A percentile compares a stretch with the other conserved stretches of the same genome.
These are phyloP conservation scores for Hippocampus guttulatus DNA, from an alignment of 2,113 vertebrate genomes.

Conservation along the genomic window DNA sequence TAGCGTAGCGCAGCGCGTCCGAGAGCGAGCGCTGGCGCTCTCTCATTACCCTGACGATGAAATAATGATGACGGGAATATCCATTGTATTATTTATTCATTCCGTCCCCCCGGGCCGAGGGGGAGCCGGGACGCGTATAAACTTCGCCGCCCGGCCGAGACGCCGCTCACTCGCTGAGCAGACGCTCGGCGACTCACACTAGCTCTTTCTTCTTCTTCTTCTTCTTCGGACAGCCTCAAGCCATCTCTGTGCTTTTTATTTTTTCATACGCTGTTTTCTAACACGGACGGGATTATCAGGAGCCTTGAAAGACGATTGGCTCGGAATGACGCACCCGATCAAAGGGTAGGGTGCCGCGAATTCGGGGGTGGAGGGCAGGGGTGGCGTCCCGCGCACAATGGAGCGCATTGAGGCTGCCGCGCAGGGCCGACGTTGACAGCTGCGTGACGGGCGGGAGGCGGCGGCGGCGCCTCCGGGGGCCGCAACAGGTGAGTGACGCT, in stretches of 20 bases:
- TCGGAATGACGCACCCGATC: neutral
- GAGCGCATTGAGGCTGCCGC: neutral
- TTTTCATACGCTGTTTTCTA: constrained; percentile 28
- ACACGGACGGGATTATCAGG: constrained; percentile 18
- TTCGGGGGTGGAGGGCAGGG: neutral
- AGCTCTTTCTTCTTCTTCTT: constrained; percentile 12
- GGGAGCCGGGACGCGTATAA: constrained; percentile 74
- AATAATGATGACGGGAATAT: constrained; percentile 82
- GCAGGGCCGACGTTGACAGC: constrained; percentile 49
- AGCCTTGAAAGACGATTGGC: neutral
- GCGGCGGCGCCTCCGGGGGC: constrained; percentile 29
- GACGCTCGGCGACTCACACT: constrained; percentile 31
- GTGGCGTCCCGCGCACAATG: neutral
- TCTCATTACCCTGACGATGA: constrained; percentile 80
- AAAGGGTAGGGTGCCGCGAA: constrained; percentile 9
- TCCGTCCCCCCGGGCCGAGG: constrained; percentile 71
- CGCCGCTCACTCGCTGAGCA: constrained; percentile 57
- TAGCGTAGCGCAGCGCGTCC: constrained; percentile 28
- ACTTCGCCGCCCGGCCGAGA: constrained; percentile 61
- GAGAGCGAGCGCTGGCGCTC: constrained; percentile 58
- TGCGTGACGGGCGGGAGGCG: constrained; percentile 49
- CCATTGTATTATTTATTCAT: constrained; percentile 81
- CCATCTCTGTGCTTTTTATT: constrained; percentile 27
- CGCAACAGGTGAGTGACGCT: constrained; percentile 69
- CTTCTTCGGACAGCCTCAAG: constrained; percentile 21